phyloP scores from a whole-genome alignment of 1,140 invertebrate genomes.

The Cryptotermes secundus region DNA sequence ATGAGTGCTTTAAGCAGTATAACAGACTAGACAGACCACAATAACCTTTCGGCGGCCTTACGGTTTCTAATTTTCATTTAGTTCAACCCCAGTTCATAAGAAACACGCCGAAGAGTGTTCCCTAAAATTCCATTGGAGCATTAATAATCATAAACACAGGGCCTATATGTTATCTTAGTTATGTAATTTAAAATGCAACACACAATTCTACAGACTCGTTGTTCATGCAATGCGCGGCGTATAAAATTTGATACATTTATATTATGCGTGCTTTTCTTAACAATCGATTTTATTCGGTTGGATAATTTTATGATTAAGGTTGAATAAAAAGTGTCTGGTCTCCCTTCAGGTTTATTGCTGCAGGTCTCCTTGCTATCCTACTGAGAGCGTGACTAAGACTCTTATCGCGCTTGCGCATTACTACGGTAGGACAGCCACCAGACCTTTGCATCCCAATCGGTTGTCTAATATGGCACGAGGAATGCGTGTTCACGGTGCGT shows the following conservation, averaged over 20 bases:
- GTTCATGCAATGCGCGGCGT: neutral
- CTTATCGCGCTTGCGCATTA: neutral
- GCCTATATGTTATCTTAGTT: neutral
- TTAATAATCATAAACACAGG: neutral
- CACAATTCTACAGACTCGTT: neutral
- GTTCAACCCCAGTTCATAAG: neutral
- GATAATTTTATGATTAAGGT: neutral
- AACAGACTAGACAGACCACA: neutral
- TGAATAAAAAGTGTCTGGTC: neutral
- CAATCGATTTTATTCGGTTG: neutral
- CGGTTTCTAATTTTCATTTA: neutral
- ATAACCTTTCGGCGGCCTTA: neutral
- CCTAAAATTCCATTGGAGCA: neutral
- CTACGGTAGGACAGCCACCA: neutral
- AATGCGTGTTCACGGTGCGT: too few relatives aligned
- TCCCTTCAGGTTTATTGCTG: neutral
- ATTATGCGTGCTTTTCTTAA: conserved; percentile 3
- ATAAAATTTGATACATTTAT: conserved; percentile 2
- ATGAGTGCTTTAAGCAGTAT: neutral
- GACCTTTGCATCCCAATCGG: neutral
- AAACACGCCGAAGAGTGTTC: neutral
- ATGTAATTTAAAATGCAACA: neutral
- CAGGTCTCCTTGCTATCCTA: neutral
- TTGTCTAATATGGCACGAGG: neutral
- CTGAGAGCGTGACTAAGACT: neutral